Evolutionary conservation across 1,140 invertebrate genomes (phyloP).

Genomic region (Steinernema feltiae): DNA sequence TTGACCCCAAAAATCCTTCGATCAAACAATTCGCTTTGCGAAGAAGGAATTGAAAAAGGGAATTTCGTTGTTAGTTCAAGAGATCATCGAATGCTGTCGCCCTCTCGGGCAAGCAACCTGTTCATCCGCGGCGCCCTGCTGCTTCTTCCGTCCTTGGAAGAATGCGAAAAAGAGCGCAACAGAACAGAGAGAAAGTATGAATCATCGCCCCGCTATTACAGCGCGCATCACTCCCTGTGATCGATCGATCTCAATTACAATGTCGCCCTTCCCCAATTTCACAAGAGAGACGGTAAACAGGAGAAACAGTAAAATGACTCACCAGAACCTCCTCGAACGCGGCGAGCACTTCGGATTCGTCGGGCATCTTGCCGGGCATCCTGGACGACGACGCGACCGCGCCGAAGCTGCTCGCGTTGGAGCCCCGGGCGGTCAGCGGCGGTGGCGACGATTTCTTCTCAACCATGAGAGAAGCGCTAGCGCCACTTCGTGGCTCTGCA

Average conservation of each 20-base stretch:
- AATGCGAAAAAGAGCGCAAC: not conserved
- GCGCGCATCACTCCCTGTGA: not conserved
- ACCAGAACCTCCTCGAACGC: conserved; percentile 51
- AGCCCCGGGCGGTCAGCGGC: not conserved
- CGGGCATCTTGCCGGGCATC: conserved; percentile 1
- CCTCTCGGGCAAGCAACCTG: conserved; percentile 9
- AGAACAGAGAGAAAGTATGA: conserved; percentile 18
- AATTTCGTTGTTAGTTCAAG: not conserved
- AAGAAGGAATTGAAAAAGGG: not conserved
- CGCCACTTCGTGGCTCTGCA: not conserved
- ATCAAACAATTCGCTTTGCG: conserved; percentile 16
- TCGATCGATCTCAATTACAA: not conserved
- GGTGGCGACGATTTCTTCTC: conserved; percentile 6
- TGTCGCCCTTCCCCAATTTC: not conserved
- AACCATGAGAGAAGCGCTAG: not conserved
- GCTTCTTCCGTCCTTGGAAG: conserved; percentile 13
- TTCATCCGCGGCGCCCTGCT: not conserved
- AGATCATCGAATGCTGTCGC: not conserved
- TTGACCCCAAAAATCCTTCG: conserved; percentile 11
- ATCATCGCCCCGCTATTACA: conserved; percentile 17
- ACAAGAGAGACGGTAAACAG: not conserved
- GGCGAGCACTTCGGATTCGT: not conserved
- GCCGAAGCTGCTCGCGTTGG: not conserved
- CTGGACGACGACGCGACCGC: not conserved
- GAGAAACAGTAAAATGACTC: conserved; percentile 23